Evolutionary conservation across 2,797 vertebrate species (phyloP), one percentile per base, ranked within the genome.

Genomic region (Momotus momota): DNA sequence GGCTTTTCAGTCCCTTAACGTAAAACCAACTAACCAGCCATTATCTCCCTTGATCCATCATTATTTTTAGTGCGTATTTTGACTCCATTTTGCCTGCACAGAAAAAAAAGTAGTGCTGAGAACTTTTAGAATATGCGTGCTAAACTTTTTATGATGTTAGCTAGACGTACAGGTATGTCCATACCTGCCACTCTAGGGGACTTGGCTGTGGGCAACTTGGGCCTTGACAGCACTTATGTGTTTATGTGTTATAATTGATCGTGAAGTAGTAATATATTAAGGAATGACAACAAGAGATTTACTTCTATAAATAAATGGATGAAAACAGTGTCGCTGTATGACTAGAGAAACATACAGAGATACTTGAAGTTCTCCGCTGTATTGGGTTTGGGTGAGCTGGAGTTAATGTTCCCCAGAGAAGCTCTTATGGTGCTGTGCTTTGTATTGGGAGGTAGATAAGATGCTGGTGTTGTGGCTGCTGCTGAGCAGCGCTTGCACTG

Each of bases 241-340:
- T 92, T 94, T 94, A 88, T 73, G 49, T 60, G 49, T 29, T 95
- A 11, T 64, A 46, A 71, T 97, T 96, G 66, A 91, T 94, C 81
- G 72, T 60, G n/a, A 87, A 92, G 67, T 84, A 92, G 60, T 66
- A 93, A 77, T 87, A 55, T 6, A 14, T 91, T 96, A 95, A 89
- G 90, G 89, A 96, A 93, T 94, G 71, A 94, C 83, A 96, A 92
- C 55, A 93, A 92, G 62, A 81, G 62, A 78, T 66, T 64, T 73
- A 84, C 51, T 73, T 80, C 65, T 84, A 81, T 49, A 85, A 95
- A 83, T 64, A 61, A 87, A 52, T 72, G 70, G 49, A 72, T 61
- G 19, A n/a, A 80, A 89, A 74, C 15, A 31, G 62, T 88, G 84
- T 58, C 38, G 60, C 25, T 57, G 62, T 54, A 26, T 71, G 79